phyloP scores from a whole-genome alignment of 2,888 invertebrate genomes.

The Aplocera efformata region DNA sequence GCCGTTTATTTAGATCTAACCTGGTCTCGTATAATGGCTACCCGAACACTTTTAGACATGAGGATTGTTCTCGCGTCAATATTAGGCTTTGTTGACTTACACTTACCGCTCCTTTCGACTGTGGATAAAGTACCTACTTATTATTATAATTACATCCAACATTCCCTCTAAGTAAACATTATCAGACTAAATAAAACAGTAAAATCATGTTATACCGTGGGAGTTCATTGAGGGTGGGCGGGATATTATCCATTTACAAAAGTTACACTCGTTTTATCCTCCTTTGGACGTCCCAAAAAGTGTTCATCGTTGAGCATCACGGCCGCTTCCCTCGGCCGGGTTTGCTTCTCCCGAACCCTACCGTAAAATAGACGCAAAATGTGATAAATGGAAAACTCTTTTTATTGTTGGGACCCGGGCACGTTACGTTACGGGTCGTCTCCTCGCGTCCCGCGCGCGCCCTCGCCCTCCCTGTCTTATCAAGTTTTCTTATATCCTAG shows the following conservation, averaged over 20 bases:
- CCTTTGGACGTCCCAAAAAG: constrained; percentile 64
- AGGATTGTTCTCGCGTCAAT: constrained; percentile 23
- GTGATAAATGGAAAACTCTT: constrained; percentile 80
- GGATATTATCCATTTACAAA: constrained; percentile 72
- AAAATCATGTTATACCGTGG: constrained; percentile 51
- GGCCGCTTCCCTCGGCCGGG: constrained; percentile 60
- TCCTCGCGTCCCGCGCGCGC: constrained; percentile 54
- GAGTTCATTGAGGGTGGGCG: constrained; percentile 65
- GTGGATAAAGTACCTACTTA: too few relatives aligned
- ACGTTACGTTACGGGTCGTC: constrained; percentile 67
- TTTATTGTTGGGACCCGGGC: constrained; percentile 71
- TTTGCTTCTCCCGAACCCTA: constrained; percentile 66
- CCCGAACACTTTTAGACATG: constrained; percentile 26
- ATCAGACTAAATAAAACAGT: constrained; percentile 14
- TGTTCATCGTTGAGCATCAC: constrained; percentile 61
- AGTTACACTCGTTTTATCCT: constrained; percentile 74
- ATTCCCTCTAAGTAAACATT: background rate
- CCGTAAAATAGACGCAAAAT: constrained; percentile 79
- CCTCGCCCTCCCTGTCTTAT: constrained; percentile 63
- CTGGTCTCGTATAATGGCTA: constrained; percentile 45
- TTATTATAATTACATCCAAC: too few relatives aligned
- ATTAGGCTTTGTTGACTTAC: too few relatives aligned
- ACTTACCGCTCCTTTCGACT: too few relatives aligned
- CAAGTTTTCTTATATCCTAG: constrained; percentile 73
- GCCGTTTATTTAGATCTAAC: constrained; percentile 51